Percentiles rank a stretch among this genome's conserved stretches.
These are phyloP conservation scores for Tringa solitaria DNA, from an alignment of 2,113 vertebrate genomes.

Conservation along the genomic window DNA sequence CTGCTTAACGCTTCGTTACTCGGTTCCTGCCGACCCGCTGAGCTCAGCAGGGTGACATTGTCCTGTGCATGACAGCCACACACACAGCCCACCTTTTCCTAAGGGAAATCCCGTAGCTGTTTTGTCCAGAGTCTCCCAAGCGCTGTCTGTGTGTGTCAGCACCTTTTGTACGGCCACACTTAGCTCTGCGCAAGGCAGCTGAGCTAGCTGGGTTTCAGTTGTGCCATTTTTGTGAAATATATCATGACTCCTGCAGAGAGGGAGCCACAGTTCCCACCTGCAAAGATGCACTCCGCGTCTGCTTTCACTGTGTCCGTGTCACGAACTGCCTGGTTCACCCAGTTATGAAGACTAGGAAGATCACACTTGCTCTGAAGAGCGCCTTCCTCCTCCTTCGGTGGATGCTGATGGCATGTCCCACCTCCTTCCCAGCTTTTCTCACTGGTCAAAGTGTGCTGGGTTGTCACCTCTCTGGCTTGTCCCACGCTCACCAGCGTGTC, in stretches of 20 bases:
- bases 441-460: neutral
- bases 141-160: neutral
- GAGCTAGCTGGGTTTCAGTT: neutral
- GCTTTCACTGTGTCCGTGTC: accelerated
- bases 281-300: neutral
- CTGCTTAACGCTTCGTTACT: neutral
- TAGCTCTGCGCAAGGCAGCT: neutral
- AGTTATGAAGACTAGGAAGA: neutral
- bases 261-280: neutral
- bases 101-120: neutral
- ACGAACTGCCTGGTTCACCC: neutral
- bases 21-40: neutral
- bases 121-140: neutral
- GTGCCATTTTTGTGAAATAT: neutral
- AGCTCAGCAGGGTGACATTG: neutral
- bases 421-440: neutral
- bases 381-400: neutral
- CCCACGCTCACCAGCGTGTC: neutral
- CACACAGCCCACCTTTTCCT: accelerated
- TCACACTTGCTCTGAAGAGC: neutral
- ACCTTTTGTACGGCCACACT: accelerated
- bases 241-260: neutral
- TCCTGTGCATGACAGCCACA: neutral
- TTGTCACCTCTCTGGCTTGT: neutral
- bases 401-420: neutral